Conservation (phyloP, 2,113 vertebrate species). For the Mystacornis crossleyi region DNA sequence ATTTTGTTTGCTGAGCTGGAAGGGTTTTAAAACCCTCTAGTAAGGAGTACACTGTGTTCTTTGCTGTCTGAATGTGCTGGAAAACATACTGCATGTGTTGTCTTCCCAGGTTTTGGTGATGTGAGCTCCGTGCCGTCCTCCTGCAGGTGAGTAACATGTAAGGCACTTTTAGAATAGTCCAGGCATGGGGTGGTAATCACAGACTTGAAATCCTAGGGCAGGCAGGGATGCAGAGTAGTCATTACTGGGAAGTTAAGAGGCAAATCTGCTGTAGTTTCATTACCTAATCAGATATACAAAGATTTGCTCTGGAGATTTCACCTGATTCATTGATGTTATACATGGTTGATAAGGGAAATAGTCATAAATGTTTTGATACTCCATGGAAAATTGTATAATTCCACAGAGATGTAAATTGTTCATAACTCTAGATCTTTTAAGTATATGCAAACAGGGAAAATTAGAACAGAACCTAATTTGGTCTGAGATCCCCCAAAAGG, state of each 20-base stretch:
- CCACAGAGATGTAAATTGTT: not conserved
- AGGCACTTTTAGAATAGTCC: not conserved
- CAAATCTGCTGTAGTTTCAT: not conserved
- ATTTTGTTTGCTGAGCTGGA: constrained; percentile 60
- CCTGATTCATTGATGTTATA: not conserved
- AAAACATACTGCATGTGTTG: constrained; percentile 21
- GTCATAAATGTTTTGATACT: not conserved
- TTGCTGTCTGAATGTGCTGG: constrained; percentile 45
- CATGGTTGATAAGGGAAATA: not conserved
- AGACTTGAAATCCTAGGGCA: not conserved
- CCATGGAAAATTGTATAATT: not conserved
- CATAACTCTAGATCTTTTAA: not conserved
- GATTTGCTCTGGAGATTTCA: not conserved
- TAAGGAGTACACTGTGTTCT: constrained; percentile 50
- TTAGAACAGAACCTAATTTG: not conserved
- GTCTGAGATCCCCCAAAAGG: not conserved
- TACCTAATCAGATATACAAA: not conserved
- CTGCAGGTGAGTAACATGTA: not conserved
- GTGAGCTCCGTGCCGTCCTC: not conserved
- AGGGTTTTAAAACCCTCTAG: constrained; percentile 47
- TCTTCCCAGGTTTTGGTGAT: constrained; percentile 24
- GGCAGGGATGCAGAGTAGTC: not conserved
- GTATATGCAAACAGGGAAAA: not conserved
- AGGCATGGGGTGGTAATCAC: not conserved
- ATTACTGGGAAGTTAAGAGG: not conserved